Percentiles rank a stretch among this genome's conserved stretches.
Evolutionary conservation across 2,797 vertebrate species (phyloP).

Genomic region (Pseudomugil gertrudae): DNA sequence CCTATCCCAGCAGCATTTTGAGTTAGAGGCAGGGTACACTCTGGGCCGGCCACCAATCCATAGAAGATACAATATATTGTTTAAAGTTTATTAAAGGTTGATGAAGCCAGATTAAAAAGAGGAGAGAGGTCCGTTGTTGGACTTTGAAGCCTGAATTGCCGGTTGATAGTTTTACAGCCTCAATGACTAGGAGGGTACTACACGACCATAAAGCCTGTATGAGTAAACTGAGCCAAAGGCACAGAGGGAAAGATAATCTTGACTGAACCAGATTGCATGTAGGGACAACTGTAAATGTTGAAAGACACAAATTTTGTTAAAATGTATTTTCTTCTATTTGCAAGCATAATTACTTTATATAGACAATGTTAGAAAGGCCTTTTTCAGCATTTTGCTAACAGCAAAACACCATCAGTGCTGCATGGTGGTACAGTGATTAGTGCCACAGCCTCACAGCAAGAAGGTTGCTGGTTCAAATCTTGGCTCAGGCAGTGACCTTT

Average conservation of each 20-base stretch:
- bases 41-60: too few relatives aligned
- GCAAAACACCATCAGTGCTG: slow-evolving; percentile 52
- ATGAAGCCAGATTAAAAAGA: not conserved
- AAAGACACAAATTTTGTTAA: not conserved
- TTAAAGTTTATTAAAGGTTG: not conserved
- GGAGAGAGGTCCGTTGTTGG: slow-evolving; percentile 16
- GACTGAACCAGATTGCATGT: not conserved
- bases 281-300: not conserved
- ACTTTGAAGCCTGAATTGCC: slow-evolving; percentile 61
- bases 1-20: too few relatives aligned
- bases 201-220: not conserved
- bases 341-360: not conserved
- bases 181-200: slow-evolving; percentile 3
- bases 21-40: too few relatives aligned
- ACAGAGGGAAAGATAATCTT: not conserved
- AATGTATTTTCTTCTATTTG: not conserved
- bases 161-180: slow-evolving; percentile 48
- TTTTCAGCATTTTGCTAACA: slow-evolving; percentile 15
- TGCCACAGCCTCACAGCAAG: too few relatives aligned
- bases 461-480: too few relatives aligned
- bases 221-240: not conserved
- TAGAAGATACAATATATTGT: too few relatives aligned
- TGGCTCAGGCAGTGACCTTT: too few relatives aligned
- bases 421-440: too few relatives aligned
- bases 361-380: not conserved